phyloP scores from a whole-genome alignment of 2,888 invertebrate species.

The Zygaena filipendulae region DNA sequence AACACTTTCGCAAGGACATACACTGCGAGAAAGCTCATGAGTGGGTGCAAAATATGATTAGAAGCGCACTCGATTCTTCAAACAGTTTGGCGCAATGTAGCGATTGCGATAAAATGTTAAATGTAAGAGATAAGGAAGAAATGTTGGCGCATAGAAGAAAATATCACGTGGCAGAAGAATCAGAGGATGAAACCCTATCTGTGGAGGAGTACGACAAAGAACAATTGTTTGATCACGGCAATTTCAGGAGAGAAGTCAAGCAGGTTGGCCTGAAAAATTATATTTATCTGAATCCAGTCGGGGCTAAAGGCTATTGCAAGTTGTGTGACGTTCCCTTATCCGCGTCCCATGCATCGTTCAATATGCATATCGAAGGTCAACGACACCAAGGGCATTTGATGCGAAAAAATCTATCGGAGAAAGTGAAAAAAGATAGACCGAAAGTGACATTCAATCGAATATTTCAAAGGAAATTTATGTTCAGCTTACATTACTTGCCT shows the following conservation, averaged over 20 bases:
- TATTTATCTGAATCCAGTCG: conserved; percentile 35
- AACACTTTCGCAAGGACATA: conserved; percentile 4
- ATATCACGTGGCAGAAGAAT: too few relatives aligned
- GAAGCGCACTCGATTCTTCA: too few relatives aligned
- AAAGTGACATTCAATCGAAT: too few relatives aligned
- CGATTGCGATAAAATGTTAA: conserved; percentile 19
- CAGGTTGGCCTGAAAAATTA: conserved; percentile 28
- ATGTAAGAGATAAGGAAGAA: conserved; percentile 8
- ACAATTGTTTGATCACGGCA: conserved; percentile 32
- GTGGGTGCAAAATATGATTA: too few relatives aligned
- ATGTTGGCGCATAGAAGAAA: conserved; percentile 7
- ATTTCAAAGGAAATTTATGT: too few relatives aligned
- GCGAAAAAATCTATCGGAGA: conserved; percentile 22
- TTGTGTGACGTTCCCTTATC: conserved; percentile 31
- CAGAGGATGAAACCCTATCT: conserved; percentile 12
- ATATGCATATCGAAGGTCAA: conserved; percentile 27
- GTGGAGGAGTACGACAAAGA: conserved; percentile 6
- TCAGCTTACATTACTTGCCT: too few relatives aligned
- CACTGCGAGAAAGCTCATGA: conserved; percentile 16
- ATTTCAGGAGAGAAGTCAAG: conserved; percentile 26
- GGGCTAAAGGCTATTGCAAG: conserved; percentile 32
- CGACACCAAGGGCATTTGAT: conserved; percentile 30
- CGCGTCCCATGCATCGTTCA: conserved; percentile 25
- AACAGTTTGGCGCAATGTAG: too few relatives aligned
- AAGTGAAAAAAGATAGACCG: too few relatives aligned